A percentile compares a stretch with the other conserved stretches of the same genome.
phyloP scores from a whole-genome alignment of 1,140 invertebrate species.

The Macrobrachium rosenbergii region DNA sequence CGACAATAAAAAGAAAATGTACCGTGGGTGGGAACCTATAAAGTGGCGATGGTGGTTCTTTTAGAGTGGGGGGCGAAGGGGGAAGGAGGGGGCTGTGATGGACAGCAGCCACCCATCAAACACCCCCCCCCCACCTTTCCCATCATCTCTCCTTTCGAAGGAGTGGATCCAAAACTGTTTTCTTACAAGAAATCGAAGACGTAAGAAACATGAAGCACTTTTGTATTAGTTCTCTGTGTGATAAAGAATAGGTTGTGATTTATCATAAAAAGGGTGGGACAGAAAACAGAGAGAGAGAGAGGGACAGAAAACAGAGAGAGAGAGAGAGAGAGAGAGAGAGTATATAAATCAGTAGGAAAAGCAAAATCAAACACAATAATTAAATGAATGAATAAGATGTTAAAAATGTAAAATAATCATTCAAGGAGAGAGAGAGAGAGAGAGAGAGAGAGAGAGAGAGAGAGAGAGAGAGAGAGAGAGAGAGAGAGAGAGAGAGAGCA shows the following conservation, averaged over 20 bases:
- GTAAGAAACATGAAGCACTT: too few species aligned
- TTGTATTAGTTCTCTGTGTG: not conserved
- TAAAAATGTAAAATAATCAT: not conserved
- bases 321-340: conserved; percentile 16
- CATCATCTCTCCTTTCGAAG: too few species aligned
- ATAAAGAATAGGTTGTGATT: not conserved
- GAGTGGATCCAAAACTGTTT: not conserved
- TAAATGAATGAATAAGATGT: not conserved
- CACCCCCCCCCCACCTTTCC: too few species aligned
- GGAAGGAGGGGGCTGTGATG: not conserved
- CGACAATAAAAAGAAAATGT: too few species aligned
- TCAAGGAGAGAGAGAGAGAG: not conserved
- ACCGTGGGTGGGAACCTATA: too few species aligned
- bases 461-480: not conserved
- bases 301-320: not conserved
- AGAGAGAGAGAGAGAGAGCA: too few species aligned
- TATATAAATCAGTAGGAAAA: not conserved
- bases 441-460: conserved; percentile 17
- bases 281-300: not conserved
- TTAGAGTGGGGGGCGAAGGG: not conserved
- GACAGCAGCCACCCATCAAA: too few species aligned
- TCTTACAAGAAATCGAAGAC: too few species aligned
- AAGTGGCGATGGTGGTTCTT: not conserved
- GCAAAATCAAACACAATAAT: not conserved
- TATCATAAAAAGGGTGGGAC: not conserved